Evolutionary conservation across 2,113 vertebrate genomes (phyloP), one percentile per base, ranked within the genome.

Genomic region (Prunella fulvescens): DNA sequence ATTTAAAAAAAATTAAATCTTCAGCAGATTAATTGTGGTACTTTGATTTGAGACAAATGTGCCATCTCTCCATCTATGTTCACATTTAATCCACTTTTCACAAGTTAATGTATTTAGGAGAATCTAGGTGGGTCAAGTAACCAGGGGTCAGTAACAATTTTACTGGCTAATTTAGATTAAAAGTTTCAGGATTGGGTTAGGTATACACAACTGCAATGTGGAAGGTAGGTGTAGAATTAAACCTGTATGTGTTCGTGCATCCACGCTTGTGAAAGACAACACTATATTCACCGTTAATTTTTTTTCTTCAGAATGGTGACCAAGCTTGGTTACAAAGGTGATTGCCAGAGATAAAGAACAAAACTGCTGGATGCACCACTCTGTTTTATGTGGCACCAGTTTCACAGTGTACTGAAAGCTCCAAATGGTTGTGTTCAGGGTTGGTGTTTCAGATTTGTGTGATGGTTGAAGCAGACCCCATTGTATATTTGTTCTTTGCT

Each of bases 71-170:
- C 86, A 92, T 92, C 97, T 97, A 67, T 2, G 5, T 96, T 97
- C 80, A 77, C 58, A 54, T 91, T 95, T 96, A 97, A 97, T 97
- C 96, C 85, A 92, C 86, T 96, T 96, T 95, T 96, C 82, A 56
- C 61, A 86, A 95, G 83, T 57, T 93, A 93, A 95, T 95, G 82
- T 93, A 51, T 93, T 95, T 96, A 93, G 76, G 79, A 90, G 80
- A 93, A 81, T 92, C n/a, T 64, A 31, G 58, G 37, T 71, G 58
- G 58, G 92, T 89, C 64, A 90, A 77, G 45, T 47, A 81, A 71
- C 61, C 81, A 92, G 85, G 60, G 37, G n/a, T 42, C 74, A 79
- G 44, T 86, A 90, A 67, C 76, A 88, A 19, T 81, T 89, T 78
- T 87, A 28, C 72, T 62, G 71, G 11, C 81, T 85, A 95, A 86